Conservation (phyloP, 2,888 invertebrate species). For the Agrochola lota region DNA sequence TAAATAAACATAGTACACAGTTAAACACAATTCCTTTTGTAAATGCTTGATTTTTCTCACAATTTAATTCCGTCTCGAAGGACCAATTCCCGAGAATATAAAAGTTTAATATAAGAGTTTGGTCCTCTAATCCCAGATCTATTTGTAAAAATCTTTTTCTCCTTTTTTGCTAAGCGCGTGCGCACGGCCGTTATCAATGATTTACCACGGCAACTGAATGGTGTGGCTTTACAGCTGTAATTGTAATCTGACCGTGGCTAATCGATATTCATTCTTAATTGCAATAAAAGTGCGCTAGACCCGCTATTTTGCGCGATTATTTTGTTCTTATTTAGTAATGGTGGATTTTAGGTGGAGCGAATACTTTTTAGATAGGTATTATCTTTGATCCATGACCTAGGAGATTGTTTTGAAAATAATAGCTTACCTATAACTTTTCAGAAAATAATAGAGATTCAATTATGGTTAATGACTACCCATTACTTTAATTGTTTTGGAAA, state of each 20-base stretch:
- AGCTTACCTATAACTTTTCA: background rate
- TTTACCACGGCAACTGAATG: slow-evolving; percentile 72
- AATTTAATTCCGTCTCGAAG: background rate
- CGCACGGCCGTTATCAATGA: slow-evolving; percentile 74
- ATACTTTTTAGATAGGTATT: slow-evolving; percentile 9
- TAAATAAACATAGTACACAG: slow-evolving; percentile 38
- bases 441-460: background rate
- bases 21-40: background rate
- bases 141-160: slow-evolving; percentile 26
- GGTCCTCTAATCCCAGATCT: slow-evolving; percentile 19
- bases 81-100: background rate
- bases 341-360: slow-evolving; percentile 21
- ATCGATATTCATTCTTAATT: slow-evolving; percentile 70
- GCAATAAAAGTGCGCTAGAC: slow-evolving; percentile 54
- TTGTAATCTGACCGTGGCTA: slow-evolving; percentile 73
- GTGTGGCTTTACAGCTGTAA: slow-evolving; percentile 68
- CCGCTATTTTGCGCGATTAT: slow-evolving; percentile 51
- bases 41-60: background rate
- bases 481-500: background rate
- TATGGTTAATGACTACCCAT: background rate
- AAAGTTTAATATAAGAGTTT: slow-evolving; percentile 5
- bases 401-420: slow-evolving; percentile 5
- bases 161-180: slow-evolving; percentile 55
- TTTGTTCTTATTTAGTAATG: slow-evolving; percentile 36
- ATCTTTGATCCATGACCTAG: slow-evolving; percentile 5